These are phyloP conservation scores for Ammodytes dubius DNA, from an alignment of 2,113 vertebrate genomes.

Conservation along the genomic window DNA sequence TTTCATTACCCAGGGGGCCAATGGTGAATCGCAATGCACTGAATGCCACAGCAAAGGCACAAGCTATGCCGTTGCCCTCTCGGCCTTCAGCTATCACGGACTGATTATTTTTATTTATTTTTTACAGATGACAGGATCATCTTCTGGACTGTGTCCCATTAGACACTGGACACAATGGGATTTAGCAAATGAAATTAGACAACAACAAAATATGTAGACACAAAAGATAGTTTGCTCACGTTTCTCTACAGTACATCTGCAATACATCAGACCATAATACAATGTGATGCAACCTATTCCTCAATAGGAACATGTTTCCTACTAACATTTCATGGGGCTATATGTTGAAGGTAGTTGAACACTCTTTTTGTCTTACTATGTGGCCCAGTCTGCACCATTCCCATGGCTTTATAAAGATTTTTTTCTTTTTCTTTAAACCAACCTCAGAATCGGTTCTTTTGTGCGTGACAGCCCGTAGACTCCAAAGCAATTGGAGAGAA, in stretches of 20 bases:
- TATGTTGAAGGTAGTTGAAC: slow-evolving; percentile 31
- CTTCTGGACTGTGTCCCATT: slow-evolving; percentile 52
- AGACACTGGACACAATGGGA: slow-evolving; percentile 50
- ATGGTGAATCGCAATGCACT: slow-evolving; percentile 83
- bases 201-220: slow-evolving; percentile 30
- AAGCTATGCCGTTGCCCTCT: slow-evolving; percentile 72
- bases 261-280: slow-evolving; percentile 48
- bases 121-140: slow-evolving; percentile 60
- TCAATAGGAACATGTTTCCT: slow-evolving; percentile 28
- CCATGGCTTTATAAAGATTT: slow-evolving; percentile 62
- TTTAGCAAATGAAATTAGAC: slow-evolving; percentile 55
- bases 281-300: slow-evolving; percentile 27
- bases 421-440: slow-evolving; percentile 64
- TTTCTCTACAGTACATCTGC: slow-evolving; percentile 43
- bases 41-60: slow-evolving; percentile 75
- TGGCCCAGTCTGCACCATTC: slow-evolving; percentile 47
- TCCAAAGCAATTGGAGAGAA: slow-evolving; percentile 80
- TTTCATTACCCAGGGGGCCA: slow-evolving; percentile 85
- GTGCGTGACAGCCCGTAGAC: slow-evolving; percentile 75
- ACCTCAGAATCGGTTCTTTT: slow-evolving; percentile 72
- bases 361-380: slow-evolving; percentile 55
- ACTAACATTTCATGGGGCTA: slow-evolving; percentile 62
- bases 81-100: slow-evolving; percentile 52
- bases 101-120: slow-evolving; percentile 34
- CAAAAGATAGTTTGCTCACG: slow-evolving; percentile 22